Evolutionary conservation across 2,888 invertebrate genomes (phyloP).

Genomic region (Pyrocoelia pectoralis): DNA sequence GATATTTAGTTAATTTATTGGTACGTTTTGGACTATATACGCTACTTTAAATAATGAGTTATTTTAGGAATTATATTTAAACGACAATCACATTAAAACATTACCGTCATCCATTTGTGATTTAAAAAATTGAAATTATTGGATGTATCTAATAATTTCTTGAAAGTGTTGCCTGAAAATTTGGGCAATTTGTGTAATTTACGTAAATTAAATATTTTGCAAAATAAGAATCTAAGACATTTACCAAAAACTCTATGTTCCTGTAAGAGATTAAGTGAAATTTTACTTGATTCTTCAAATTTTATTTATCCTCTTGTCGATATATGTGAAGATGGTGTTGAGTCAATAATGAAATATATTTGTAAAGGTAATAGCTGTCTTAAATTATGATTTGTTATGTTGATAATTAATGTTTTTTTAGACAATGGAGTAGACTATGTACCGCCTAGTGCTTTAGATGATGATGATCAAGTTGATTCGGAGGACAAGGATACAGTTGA

Average conservation of each 20-base stretch:
- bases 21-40: constrained; percentile 53
- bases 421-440: constrained; percentile 63
- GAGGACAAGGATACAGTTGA: constrained; percentile 34
- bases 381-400: not conserved
- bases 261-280: constrained; percentile 66
- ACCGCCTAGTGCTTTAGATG: constrained; percentile 56
- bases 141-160: constrained; percentile 75
- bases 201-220: constrained; percentile 67
- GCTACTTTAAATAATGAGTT: not conserved
- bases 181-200: constrained; percentile 71
- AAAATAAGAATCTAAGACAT: constrained; percentile 65
- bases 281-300: constrained; percentile 69
- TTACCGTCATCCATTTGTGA: constrained; percentile 74
- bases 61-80: constrained; percentile 74
- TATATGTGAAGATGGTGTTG: constrained; percentile 67
- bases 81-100: constrained; percentile 73
- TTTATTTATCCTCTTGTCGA: constrained; percentile 73
- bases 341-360: constrained; percentile 72
- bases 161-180: constrained; percentile 69
- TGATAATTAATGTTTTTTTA: constrained; percentile 43
- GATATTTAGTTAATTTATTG: constrained; percentile 71
- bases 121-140: constrained; percentile 71
- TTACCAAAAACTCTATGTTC: constrained; percentile 73
- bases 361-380: constrained; percentile 65
- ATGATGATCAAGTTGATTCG: constrained; percentile 48